phyloP scores from a whole-genome alignment of 2,797 vertebrate species.

The Gymnothorax javanicus region DNA sequence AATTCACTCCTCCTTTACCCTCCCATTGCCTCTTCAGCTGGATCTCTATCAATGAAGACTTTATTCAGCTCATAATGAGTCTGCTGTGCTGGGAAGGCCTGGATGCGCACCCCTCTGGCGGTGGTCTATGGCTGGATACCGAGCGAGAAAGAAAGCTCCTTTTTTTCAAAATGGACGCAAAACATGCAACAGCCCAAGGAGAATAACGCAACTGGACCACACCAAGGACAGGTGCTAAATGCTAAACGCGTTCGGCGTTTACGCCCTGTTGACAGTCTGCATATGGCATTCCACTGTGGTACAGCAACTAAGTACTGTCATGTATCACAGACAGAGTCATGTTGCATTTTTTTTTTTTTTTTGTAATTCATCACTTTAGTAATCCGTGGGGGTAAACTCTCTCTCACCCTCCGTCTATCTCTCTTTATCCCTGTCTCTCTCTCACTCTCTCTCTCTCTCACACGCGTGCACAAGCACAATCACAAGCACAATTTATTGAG shows the following conservation, averaged over 20 bases:
- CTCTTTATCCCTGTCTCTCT: background rate
- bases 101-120: background rate
- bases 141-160: background rate
- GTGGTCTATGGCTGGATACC: background rate
- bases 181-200: background rate
- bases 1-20: conserved; percentile 3
- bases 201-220: background rate
- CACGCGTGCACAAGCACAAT: background rate
- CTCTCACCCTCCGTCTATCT: background rate
- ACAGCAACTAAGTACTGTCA: background rate
- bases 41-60: conserved; percentile 29
- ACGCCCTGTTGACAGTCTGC: background rate
- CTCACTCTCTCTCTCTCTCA: background rate
- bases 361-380: background rate
- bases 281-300: background rate
- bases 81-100: background rate
- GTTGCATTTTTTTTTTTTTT: background rate
- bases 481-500: background rate
- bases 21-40: background rate
- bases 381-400: background rate
- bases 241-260: background rate
- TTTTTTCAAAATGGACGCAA: background rate
- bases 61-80: conserved; percentile 13
- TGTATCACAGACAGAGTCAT: background rate
- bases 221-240: background rate